Conservation (phyloP, 2,888 invertebrate species). For the Drosophila antonietae region DNA sequence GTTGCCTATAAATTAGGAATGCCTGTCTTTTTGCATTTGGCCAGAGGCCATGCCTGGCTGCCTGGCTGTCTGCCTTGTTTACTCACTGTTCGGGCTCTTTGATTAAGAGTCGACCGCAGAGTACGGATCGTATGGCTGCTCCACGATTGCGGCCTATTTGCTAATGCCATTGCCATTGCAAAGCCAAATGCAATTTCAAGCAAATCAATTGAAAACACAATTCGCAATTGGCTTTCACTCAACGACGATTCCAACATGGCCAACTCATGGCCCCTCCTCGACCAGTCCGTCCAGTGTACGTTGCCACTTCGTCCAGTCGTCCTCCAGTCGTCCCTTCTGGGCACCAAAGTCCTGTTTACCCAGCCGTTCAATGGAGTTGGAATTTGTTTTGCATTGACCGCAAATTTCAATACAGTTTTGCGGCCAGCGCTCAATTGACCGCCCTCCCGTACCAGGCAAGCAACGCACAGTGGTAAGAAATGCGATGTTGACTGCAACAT, state of each 20-base stretch:
- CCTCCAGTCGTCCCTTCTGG: slow-evolving; percentile 6
- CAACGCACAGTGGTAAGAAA: slow-evolving; percentile 30
- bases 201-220: slow-evolving; percentile 78
- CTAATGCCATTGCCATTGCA: slow-evolving; percentile 51
- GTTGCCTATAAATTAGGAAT: slow-evolving; percentile 75
- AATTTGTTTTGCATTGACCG: slow-evolving; percentile 77
- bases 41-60: slow-evolving; percentile 23
- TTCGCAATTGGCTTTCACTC: slow-evolving; percentile 68
- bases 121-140: slow-evolving; percentile 4
- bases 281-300: slow-evolving; percentile 19
- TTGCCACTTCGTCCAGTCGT: slow-evolving; percentile 25
- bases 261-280: not conserved
- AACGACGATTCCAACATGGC: slow-evolving; percentile 16
- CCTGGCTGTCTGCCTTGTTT: slow-evolving; percentile 11
- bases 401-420: slow-evolving; percentile 77
- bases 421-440: slow-evolving; percentile 63
- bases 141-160: slow-evolving; percentile 46
- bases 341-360: slow-evolving; percentile 39
- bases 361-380: slow-evolving; percentile 66
- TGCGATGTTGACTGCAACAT: no score
- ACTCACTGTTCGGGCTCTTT: slow-evolving; percentile 44
- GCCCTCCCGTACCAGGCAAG: slow-evolving; percentile 9
- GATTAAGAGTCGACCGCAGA: slow-evolving; percentile 61
- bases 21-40: slow-evolving; percentile 61
- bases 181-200: slow-evolving; percentile 72